Evolutionary conservation across 2,888 invertebrate genomes (phyloP).

Genomic region (Nycteola revayana): DNA sequence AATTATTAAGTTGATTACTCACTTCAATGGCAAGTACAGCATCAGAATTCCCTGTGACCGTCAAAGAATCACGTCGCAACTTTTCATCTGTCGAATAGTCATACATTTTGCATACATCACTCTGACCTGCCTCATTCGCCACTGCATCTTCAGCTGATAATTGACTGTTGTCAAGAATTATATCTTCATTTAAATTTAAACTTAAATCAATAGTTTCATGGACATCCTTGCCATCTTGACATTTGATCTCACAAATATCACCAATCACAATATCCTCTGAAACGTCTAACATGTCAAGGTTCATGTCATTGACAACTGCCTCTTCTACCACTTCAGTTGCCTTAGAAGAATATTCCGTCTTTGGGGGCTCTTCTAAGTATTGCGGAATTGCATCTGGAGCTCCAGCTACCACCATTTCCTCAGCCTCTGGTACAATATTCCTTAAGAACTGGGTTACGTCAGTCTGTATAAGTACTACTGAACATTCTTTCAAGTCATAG

Average conservation of each 20-base stretch:
- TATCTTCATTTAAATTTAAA: constrained; percentile 53
- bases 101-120: constrained; percentile 61
- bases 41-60: constrained; percentile 65
- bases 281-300: constrained; percentile 74
- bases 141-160: constrained; percentile 46
- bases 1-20: no score
- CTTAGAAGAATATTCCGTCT: no score
- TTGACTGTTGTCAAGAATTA: constrained; percentile 70
- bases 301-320: constrained; percentile 53
- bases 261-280: constrained; percentile 74
- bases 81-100: constrained; percentile 69
- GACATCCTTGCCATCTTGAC: constrained; percentile 43
- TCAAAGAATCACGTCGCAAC: constrained; percentile 55
- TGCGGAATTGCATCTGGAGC: no score
- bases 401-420: constrained; percentile 6
- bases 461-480: constrained; percentile 48
- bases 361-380: no score
- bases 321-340: constrained; percentile 6
- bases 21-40: constrained; percentile 75
- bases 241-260: constrained; percentile 57
- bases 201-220: constrained; percentile 38
- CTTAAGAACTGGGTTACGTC: constrained; percentile 47
- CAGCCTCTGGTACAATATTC: constrained; percentile 2
- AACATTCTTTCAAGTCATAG: constrained; percentile 53
- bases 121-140: constrained; percentile 24